Base-by-base conservation (phyloP, 1,140 invertebrate genomes). In the Charaxes varanes region DNA sequence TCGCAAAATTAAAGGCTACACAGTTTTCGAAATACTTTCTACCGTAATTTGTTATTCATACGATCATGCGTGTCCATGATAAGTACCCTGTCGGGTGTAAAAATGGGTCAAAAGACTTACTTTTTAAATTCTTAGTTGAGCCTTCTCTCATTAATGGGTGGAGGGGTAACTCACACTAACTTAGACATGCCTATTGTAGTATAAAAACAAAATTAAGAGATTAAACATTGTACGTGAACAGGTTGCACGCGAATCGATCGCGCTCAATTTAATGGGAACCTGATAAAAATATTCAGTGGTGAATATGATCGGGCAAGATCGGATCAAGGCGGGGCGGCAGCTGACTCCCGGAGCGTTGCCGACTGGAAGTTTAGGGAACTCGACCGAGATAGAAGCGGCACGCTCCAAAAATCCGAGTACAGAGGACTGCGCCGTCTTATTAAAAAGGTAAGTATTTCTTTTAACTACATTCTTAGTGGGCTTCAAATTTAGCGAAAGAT, bases 321-420 rank as follows among this genome's bases (percentile, higher is more conserved):
- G 12, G 63, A 47, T 8, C 34, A 46, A 7, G 45, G 53, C 4
- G 41, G 51, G 3, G 30, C 54, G 0, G 34, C 52, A 0, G 34
- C 53, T 23, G 71, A 82, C 15, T 62, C 73, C 0, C 55, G 67
- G 2, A 51, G 66, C 1, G 91, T 94, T 0, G 62, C 95, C 4
- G 89, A 92, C 26, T 97, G 96, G 96, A 97, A 97, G 73, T 98
- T 97, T 61, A 72, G 85, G 1, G 86, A 90, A 26, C 82, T 97
- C 57, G 95, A 98, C 80, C 76, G 77, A 16, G 91, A 97, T 76
- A 85, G 85, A 6, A 93, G 96, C 74, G 87, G 88, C 13, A 84
- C 86, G 26, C 76, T 98, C 31, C 90, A 93, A 58, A 90, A 90
- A 51, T 86, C 87, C 18, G 96, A 98, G 70, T 94, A 95, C 57